Evolutionary conservation across 1,140 invertebrate genomes (phyloP), one percentile per base, ranked within the genome.

Genomic region (Lordiphosa stackelbergi): DNA sequence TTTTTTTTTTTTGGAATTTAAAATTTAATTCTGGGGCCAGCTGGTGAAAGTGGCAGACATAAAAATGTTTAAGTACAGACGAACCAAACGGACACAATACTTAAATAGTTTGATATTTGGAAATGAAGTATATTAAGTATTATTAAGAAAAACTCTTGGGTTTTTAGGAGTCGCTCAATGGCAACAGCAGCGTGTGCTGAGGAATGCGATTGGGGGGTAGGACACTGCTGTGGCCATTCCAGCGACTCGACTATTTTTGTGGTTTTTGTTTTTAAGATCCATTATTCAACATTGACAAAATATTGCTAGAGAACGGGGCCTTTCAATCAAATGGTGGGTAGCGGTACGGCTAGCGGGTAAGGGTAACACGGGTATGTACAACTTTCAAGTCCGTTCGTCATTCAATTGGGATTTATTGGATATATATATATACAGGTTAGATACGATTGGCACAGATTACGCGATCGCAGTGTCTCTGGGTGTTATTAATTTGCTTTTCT

Each of bases 31-130:
- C 57, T 73, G 41, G 56, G 59, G 73, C 73, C 70, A 79, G 74
- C 55, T 69, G 59, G 69, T 58, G 28, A 43, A 75, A 77, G 62
- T 85, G 85, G 85, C 69, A 86, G 85, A 78, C 85, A 86, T 86
- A 86, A 86, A 86, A 86, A 86, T 86, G 85, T 86, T 86, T 84
- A 86, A 81, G 85, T 73, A 86, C 85, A 86, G 85, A 86, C 85
- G 66, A 86, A 86, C 85, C 84, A 79, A 70, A 74, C 75, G 75
- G 74, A 85, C 81, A 81, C 72, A 83, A 81, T 79, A 79, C 77
- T 81, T 83, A 81, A 81, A 62, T 83, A 83, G 28, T 34, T 73
- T 71, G 66, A 56, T 66, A 73, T 66, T 53, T 68, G 62, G 62
- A 74, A 81, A 74, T 74, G 72, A 79, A 78, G 71, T 81, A 75